A percentile compares a stretch with the other conserved stretches of the same genome.
Evolutionary conservation across 1,140 invertebrate species (phyloP).

Genomic region (Megalopta genalis): DNA sequence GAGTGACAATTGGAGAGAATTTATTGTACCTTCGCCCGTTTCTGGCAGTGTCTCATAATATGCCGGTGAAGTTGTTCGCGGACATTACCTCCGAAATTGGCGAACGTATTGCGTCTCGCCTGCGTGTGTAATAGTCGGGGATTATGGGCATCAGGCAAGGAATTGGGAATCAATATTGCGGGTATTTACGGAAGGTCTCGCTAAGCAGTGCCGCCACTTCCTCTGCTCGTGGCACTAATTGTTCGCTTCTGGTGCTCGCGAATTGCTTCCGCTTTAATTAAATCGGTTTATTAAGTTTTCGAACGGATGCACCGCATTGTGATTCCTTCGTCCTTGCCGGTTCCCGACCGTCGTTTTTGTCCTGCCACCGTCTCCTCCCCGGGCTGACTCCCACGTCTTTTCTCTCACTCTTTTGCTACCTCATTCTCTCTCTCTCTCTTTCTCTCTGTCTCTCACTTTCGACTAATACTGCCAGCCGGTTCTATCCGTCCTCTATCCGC

Average conservation of each 20-base stretch:
- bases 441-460: not conserved
- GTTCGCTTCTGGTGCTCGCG: slow-evolving; percentile 39
- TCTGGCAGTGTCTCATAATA: not conserved
- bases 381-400: no score
- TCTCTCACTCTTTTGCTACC: no score
- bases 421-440: no score
- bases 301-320: slow-evolving; percentile 62
- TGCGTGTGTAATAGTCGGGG: slow-evolving; percentile 55
- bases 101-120: slow-evolving; percentile 45
- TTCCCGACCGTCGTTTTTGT: slow-evolving; percentile 11
- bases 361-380: slow-evolving; percentile 21
- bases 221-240: slow-evolving; percentile 46
- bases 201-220: slow-evolving; percentile 50
- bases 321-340: slow-evolving; percentile 37
- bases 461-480: no score
- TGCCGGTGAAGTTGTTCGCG: slow-evolving; percentile 26
- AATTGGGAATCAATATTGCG: slow-evolving; percentile 66
- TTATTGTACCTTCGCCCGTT: no score
- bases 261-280: slow-evolving; percentile 71
- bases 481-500: slow-evolving; percentile 3
- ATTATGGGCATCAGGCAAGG: slow-evolving; percentile 61
- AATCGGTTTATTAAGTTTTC: slow-evolving; percentile 72
- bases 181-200: slow-evolving; percentile 61
- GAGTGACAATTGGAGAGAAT: no score
- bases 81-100: slow-evolving; percentile 38